These are phyloP conservation scores for Machimus atricapillus DNA, from an alignment of 2,888 invertebrate genomes.

Conservation along the genomic window DNA sequence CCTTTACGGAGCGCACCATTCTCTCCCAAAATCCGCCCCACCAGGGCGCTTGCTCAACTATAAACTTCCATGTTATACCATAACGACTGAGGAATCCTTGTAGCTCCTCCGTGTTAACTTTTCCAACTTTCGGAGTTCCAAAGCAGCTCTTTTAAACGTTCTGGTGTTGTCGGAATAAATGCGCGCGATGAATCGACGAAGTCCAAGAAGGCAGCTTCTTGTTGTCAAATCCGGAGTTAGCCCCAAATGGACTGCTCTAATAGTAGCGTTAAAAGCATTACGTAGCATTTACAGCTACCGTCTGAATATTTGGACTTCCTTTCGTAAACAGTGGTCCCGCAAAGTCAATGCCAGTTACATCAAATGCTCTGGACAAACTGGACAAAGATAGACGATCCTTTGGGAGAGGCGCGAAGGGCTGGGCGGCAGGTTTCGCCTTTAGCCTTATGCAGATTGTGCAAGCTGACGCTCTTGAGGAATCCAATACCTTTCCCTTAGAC, in stretches of 20 bases:
- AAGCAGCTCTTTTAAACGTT: neutral
- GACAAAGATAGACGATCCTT: neutral
- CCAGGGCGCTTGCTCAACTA: neutral
- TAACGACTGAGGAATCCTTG: neutral
- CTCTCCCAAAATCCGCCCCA: conserved; percentile 4
- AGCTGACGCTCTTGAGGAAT: neutral
- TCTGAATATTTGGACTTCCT: neutral
- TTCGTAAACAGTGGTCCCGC: neutral
- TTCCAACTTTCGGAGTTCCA: neutral
- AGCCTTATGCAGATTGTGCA: neutral
- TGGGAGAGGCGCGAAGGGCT: conserved; percentile 1
- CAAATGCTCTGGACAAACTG: neutral
- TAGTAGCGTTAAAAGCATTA: neutral
- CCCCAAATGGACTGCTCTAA: neutral
- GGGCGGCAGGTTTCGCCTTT: neutral
- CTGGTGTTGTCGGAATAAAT: neutral
- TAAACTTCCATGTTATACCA: neutral
- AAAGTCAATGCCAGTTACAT: neutral
- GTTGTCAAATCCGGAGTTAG: neutral
- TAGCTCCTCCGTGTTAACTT: neutral
- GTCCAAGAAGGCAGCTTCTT: neutral
- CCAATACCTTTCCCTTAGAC: neutral
- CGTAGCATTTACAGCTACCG: neutral
- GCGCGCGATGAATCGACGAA: neutral
- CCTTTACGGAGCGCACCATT: neutral